Base-by-base conservation (phyloP, 2,888 invertebrate species). In the Acleris holmiana region DNA sequence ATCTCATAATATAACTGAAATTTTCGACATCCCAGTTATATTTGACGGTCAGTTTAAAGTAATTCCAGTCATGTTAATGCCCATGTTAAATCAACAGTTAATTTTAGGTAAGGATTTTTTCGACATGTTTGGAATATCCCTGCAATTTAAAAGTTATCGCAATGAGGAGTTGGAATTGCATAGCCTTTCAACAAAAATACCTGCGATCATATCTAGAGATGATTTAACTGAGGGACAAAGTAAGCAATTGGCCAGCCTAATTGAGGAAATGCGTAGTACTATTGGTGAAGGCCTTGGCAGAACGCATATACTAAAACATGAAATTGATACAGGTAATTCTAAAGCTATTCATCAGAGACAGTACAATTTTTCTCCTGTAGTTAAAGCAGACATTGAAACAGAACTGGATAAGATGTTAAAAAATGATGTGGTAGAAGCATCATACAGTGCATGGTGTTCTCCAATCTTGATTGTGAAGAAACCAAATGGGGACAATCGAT, bases 401-500 rank as follows among this genome's bases (percentile, higher is more conserved):
- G 57, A 58, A 8, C 18, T 59, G 66, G 21, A 59, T 68, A 5
- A 57, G 1, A 61, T 66, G 66, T 5, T 56, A 5, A n/a, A 47
- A 10, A 49, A 58, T 2, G 61, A 54, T 6, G 61, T 67, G 2
- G 35, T 65, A 1, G 65, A 66, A 50, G 51, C 62, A 1, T 67
- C 68, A 1, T 61, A 44, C 17, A 68, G 68, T 35, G 17, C 68
- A 0, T 68, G 68, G 68, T 49, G 66, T 35, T 67, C 67, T 2
- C 68, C 68, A 0, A 63, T 66, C 17, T 19, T 68, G 4, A 25
- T 68, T 7, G 66, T 63, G 0, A 63, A 64, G 25, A 68, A 68
- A 19, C 17, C 60, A 1, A 40, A 44, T 25, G 67, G 65, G 10
- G 25, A 53, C 1, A 65, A 59, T 48, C 19, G 68, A 44, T 10